phyloP scores from a whole-genome alignment of 2,888 invertebrate genomes.

The Tachina lurida region DNA sequence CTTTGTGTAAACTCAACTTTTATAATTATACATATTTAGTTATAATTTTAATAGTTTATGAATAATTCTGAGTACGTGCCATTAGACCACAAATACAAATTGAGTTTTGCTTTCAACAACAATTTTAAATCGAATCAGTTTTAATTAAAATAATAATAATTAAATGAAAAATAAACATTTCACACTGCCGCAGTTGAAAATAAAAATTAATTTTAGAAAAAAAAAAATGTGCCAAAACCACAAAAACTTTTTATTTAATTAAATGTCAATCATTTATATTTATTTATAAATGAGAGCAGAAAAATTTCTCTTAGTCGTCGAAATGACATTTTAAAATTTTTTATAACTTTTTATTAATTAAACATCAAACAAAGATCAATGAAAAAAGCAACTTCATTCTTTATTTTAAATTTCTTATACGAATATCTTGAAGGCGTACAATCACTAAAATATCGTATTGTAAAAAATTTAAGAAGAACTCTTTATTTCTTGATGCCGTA shows the following conservation, averaged over 20 bases:
- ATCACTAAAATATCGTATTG: neutral
- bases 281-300: neutral
- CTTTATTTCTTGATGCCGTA: neutral
- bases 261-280: constrained; percentile 46
- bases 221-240: constrained; percentile 24
- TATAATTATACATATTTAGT: neutral
- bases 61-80: constrained; percentile 8
- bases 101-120: neutral
- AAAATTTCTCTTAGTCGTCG: constrained; percentile 8
- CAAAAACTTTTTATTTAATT: constrained; percentile 35
- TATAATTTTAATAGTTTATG: constrained; percentile 4
- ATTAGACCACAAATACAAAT: constrained; percentile 10
- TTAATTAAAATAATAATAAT: constrained; percentile 12
- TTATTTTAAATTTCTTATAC: constrained; percentile 4
- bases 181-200: constrained; percentile 28
- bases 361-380: constrained; percentile 23
- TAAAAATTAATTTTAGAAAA: neutral
- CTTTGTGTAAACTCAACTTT: neutral
- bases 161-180: constrained; percentile 41
- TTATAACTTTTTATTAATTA: constrained; percentile 34
- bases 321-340: constrained; percentile 1
- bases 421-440: neutral
- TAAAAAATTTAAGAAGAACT: neutral
- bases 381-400: neutral
- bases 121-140: neutral